phyloP scores from a whole-genome alignment of 2,888 invertebrate species.

The Leptopilina syphax region DNA sequence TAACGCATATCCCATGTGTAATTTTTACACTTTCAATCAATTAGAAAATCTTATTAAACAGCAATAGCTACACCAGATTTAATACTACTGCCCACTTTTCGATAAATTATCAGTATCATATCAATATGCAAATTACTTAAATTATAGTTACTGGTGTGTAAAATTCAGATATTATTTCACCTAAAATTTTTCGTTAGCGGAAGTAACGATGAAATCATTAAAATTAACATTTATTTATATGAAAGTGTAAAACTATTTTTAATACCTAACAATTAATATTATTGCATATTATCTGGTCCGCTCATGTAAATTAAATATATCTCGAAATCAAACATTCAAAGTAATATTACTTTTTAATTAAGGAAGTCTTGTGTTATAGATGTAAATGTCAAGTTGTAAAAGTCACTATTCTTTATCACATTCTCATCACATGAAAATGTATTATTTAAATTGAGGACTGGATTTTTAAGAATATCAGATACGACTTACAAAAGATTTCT shows the following conservation, averaged over 20 bases:
- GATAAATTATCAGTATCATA: not conserved
- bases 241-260: too few species aligned
- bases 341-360: not conserved
- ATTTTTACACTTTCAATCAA: constrained; percentile 12
- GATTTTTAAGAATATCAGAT: constrained; percentile 1
- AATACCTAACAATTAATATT: too few species aligned
- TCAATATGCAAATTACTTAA: too few species aligned
- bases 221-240: too few species aligned
- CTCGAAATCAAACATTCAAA: not conserved
- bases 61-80: not conserved
- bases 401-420: constrained; percentile 1
- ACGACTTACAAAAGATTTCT: constrained; percentile 2
- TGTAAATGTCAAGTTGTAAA: constrained; percentile 6
- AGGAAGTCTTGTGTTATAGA: constrained; percentile 2
- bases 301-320: not conserved
- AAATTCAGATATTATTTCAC: too few species aligned
- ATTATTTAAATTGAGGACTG: not conserved
- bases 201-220: not conserved
- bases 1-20: constrained; percentile 8
- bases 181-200: not conserved
- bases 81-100: not conserved
- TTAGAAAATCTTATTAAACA: constrained; percentile 1
- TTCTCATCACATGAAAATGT: constrained; percentile 7
- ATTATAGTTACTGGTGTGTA: too few species aligned
- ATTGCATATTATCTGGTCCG: too few species aligned